These are phyloP conservation scores for Heptranchias perlo DNA, from an alignment of 2,113 vertebrate species.

Conservation along the genomic window DNA sequence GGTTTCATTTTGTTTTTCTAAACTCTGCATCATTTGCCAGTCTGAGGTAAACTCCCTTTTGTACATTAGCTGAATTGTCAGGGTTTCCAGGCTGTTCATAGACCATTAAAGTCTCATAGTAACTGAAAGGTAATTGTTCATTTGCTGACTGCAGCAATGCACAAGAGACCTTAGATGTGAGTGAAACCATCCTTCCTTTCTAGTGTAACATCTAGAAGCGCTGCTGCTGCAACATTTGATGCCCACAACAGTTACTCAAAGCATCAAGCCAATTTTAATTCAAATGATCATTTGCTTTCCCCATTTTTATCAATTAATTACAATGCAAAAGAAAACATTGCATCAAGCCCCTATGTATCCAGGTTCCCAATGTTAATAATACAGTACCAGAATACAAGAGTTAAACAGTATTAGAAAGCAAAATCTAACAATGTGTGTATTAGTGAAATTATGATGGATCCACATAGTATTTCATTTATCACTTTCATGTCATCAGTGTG, in stretches of 20 bases:
- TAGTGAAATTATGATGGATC: neutral
- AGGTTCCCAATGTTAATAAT: neutral
- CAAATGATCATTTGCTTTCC: constrained; percentile 59
- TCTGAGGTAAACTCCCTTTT: constrained; percentile 51
- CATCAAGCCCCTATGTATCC: too few relatives aligned
- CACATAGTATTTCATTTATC: neutral
- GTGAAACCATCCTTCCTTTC: constrained; percentile 56
- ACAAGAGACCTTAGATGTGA: constrained; percentile 51
- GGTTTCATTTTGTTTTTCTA: constrained; percentile 39
- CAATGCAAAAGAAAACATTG: constrained; percentile 48
- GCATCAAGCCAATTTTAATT: constrained; percentile 59
- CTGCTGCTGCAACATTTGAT: constrained; percentile 57
- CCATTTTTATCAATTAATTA: constrained; percentile 55
- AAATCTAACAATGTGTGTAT: neutral
- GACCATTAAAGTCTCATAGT: constrained; percentile 59
- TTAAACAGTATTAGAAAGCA: neutral
- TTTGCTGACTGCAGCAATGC: constrained; percentile 55
- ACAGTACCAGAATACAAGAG: neutral
- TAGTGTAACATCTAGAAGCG: constrained; percentile 58
- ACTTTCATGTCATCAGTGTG: neutral
- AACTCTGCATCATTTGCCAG: constrained; percentile 44
- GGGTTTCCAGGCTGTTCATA: constrained; percentile 55
- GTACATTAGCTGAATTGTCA: constrained; percentile 52
- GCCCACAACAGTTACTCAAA: constrained; percentile 40
- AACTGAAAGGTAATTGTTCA: constrained; percentile 62